phyloP scores from a whole-genome alignment of 2,113 vertebrate species.

The Epinephelus lanceolatus region DNA sequence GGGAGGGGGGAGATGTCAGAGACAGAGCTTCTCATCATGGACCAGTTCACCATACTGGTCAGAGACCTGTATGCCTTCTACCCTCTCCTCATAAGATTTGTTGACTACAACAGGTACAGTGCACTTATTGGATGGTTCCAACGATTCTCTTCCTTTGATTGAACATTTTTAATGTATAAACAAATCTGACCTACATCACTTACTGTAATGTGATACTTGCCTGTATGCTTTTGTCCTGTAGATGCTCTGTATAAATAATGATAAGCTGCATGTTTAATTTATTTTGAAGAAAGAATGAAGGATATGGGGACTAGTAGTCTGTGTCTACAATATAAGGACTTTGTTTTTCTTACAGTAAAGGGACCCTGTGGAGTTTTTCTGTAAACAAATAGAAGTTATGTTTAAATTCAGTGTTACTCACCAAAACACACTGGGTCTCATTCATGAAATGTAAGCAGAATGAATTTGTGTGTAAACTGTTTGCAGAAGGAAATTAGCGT shows the following conservation, averaged over 20 bases:
- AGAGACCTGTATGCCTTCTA: conserved; percentile 98
- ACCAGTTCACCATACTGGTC: conserved; percentile 94
- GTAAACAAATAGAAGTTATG: neutral
- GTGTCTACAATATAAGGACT: neutral
- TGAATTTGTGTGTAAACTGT: too few relatives aligned
- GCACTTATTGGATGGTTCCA: neutral
- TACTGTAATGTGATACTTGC: neutral
- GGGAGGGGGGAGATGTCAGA: conserved; percentile 97
- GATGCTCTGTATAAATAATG: neutral
- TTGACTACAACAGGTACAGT: conserved; percentile 95
- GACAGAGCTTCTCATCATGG: conserved; percentile 95
- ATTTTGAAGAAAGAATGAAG: neutral
- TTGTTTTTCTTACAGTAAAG: neutral
- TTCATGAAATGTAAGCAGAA: too few relatives aligned
- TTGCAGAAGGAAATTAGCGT: too few relatives aligned
- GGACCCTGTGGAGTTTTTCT: neutral
- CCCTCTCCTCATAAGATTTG: conserved; percentile 95
- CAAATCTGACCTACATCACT: neutral
- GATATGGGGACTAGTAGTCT: neutral
- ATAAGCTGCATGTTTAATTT: neutral
- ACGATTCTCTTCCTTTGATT: neutral
- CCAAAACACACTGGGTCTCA: too few relatives aligned
- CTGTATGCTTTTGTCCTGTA: neutral
- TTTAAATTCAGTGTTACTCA: neutral
- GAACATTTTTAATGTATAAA: neutral